Conservation (phyloP, 2,888 invertebrate species). For the Busseola fusca region DNA sequence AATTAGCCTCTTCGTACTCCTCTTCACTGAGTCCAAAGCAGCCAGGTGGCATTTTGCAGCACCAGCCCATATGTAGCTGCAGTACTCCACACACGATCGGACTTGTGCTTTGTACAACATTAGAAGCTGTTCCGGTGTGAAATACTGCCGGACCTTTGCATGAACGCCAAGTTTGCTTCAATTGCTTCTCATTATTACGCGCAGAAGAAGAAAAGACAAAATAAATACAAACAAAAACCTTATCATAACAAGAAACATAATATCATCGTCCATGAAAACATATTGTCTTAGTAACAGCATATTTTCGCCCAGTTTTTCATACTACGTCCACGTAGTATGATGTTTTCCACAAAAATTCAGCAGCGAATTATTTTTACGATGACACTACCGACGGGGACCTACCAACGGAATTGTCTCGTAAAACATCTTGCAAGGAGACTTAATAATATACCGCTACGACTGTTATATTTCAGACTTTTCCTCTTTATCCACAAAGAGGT, state of each 20-base stretch:
- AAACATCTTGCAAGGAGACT: conserved; percentile 30
- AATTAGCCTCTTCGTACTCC: no score
- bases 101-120: no score
- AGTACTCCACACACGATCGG: no score
- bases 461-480: background rate
- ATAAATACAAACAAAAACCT: conserved; percentile 4
- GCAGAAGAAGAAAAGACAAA: conserved; percentile 5
- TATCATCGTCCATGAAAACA: conserved; percentile 2
- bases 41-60: no score
- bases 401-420: conserved; percentile 43
- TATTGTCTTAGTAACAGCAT: conserved; percentile 17
- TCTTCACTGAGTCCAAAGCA: no score
- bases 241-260: conserved; percentile 3
- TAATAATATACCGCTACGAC: conserved; percentile 26
- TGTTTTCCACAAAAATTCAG: conserved; percentile 31
- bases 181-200: conserved; percentile 8
- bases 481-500: no score
- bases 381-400: background rate
- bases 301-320: conserved; percentile 24
- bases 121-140: no score
- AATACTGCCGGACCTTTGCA: no score
- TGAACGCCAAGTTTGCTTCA: no score
- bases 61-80: no score
- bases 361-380: conserved; percentile 42
- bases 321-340: no score